phyloP scores from a whole-genome alignment of 2,888 invertebrate genomes.

The Epinotia nisella region DNA sequence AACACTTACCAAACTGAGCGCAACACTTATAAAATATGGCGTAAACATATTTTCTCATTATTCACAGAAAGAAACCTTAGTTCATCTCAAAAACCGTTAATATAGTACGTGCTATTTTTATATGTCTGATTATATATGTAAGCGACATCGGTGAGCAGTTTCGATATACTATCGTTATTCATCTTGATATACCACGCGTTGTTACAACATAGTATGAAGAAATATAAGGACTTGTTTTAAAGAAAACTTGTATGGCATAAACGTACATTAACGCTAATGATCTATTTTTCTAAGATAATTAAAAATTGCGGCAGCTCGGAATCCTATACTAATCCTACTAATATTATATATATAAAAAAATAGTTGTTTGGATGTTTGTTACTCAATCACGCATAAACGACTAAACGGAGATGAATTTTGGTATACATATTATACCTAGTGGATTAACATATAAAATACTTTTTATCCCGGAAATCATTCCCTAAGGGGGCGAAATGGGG shows the following conservation, averaged over 20 bases:
- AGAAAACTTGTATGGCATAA: background rate
- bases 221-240: background rate
- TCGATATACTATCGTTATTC: slow-evolving; percentile 19
- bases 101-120: slow-evolving; percentile 37
- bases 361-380: no score
- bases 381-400: no score
- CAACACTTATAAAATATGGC: slow-evolving; percentile 17
- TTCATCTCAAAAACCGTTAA: slow-evolving; percentile 14
- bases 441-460: no score
- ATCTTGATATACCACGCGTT: slow-evolving; percentile 40
- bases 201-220: slow-evolving; percentile 23
- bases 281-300: no score
- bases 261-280: background rate
- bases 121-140: slow-evolving; percentile 33
- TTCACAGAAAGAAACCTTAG: slow-evolving; percentile 7
- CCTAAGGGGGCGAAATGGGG: no score
- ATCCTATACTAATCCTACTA: no score
- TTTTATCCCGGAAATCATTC: no score
- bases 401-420: no score
- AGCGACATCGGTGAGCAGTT: slow-evolving; percentile 2
- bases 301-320: no score
- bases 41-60: slow-evolving; percentile 32
- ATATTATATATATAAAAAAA: no score
- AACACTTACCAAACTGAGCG: slow-evolving; percentile 27
- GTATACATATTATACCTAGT: no score